Base-by-base conservation (phyloP, 2,888 invertebrate species). In the Eutolmus rufibarbis region DNA sequence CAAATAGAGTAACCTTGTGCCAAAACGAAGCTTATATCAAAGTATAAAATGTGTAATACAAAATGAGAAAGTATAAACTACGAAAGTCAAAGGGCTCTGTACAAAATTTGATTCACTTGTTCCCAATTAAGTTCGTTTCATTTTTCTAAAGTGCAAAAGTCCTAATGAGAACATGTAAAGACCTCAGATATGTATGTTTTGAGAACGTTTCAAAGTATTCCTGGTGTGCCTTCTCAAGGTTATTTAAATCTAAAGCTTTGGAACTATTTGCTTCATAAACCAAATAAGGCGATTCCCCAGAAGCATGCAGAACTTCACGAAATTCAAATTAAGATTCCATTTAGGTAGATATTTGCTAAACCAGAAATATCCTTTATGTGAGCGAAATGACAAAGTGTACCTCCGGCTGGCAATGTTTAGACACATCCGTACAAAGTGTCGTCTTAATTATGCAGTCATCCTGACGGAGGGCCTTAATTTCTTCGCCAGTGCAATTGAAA, bases 401-500 rank as follows among this genome's bases (percentile, higher is more conserved):
- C 37, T 76, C n/a, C 31, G 34, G n/a, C n/a, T 40, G 37, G 34
- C 37, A n/a, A n/a, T 16, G 76, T 31, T 76, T 34, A 76, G 37
- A 76, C 76, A 76, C 76, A 56, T 28, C n/a, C 81, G 28, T 78
- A 23, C 46, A 43, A 46, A 43, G 46, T 43, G 76, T 23, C 28
- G 43, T 43, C 43, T 46, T 79, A 43, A 79, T 79, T 81, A 81
- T 81, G 51, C 81, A 31, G 81, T 81, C 81, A 66, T 66, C 66
- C 66, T 66, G 66, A 66, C 66, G 66, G 66, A 66, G 66, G 28
- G 66, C 23, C 66, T 66, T 66, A 66, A 66, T 66, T 66, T 43
- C 81, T 51, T 31, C 34, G n/a, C 76, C 76, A 19, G 81, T 81
- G 81, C 51, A 81, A 81, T 81, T 81, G 81, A 81, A 81, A 81